Evolutionary conservation across 2,113 vertebrate species (phyloP).

Genomic region (Australoheros scitulus): DNA sequence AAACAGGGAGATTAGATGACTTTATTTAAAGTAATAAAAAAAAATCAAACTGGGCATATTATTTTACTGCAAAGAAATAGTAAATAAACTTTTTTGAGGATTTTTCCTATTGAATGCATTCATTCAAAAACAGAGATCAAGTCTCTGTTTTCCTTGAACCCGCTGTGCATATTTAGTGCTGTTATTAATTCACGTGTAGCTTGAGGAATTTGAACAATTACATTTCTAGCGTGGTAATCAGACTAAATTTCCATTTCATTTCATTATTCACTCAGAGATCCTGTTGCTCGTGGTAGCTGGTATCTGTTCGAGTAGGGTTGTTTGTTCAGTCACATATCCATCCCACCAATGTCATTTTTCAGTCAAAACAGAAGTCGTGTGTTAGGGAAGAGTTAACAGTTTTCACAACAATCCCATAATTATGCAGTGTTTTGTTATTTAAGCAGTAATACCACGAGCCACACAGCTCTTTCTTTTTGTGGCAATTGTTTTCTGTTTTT

Average conservation of each 20-base stretch:
- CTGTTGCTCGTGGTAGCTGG: neutral
- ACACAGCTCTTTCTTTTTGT: neutral
- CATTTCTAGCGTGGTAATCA: slow-evolving; percentile 15
- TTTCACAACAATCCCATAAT: slow-evolving; percentile 1
- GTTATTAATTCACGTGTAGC: slow-evolving; percentile 14
- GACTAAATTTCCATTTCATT: slow-evolving; percentile 26
- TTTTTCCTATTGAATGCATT: slow-evolving; percentile 1
- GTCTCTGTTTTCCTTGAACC: neutral
- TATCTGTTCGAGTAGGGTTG: neutral
- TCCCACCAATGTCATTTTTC: neutral
- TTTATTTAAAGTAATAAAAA: neutral
- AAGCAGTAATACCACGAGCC: neutral
- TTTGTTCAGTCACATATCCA: slow-evolving; percentile 13
- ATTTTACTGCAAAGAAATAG: neutral
- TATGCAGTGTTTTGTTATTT: slow-evolving; percentile 11
- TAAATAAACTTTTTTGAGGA: neutral
- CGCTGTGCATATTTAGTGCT: neutral
- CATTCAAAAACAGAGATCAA: neutral
- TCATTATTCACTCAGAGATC: slow-evolving; percentile 4
- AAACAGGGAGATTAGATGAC: neutral
- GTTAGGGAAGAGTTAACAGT: neutral
- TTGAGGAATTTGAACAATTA: slow-evolving; percentile 16
- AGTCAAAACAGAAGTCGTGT: slow-evolving; percentile 6
- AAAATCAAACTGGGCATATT: neutral
- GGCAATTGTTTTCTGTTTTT: neutral